These are phyloP conservation scores for Onchidella celtica DNA, from an alignment of 2,888 invertebrate species.

Conservation along the genomic window DNA sequence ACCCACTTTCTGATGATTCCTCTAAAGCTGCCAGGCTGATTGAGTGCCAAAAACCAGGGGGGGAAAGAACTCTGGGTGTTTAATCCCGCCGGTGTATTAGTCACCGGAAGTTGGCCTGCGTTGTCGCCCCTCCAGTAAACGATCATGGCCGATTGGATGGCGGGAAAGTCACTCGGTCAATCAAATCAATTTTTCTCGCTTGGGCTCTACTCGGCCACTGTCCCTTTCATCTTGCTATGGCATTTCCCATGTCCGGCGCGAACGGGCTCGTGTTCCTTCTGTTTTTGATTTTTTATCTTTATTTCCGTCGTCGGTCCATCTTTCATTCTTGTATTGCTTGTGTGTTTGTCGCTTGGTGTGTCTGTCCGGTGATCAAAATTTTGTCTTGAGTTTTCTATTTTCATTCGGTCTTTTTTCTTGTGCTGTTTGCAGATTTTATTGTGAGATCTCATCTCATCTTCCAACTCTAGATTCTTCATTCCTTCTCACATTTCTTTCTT, in stretches of 20 bases:
- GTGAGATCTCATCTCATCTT: neutral
- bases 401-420: neutral
- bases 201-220: neutral
- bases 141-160: neutral
- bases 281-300: neutral
- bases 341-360: neutral
- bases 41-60: neutral
- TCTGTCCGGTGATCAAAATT: neutral
- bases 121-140: neutral
- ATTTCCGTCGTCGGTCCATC: too few relatives aligned
- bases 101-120: constrained; percentile 13
- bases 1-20: neutral
- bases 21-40: neutral
- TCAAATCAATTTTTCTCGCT: constrained; percentile 18
- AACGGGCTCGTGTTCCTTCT: too few relatives aligned
- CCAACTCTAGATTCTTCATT: neutral
- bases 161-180: constrained; percentile 11
- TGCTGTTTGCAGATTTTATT: neutral
- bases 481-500: neutral
- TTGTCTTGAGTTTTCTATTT: neutral
- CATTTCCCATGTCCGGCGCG: neutral
- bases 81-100: constrained; percentile 2
- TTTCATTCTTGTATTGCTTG: neutral
- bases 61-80: too few relatives aligned
- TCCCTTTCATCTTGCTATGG: neutral